phyloP scores from a whole-genome alignment of 1,140 invertebrate genomes.

The Drosophila mauritiana region DNA sequence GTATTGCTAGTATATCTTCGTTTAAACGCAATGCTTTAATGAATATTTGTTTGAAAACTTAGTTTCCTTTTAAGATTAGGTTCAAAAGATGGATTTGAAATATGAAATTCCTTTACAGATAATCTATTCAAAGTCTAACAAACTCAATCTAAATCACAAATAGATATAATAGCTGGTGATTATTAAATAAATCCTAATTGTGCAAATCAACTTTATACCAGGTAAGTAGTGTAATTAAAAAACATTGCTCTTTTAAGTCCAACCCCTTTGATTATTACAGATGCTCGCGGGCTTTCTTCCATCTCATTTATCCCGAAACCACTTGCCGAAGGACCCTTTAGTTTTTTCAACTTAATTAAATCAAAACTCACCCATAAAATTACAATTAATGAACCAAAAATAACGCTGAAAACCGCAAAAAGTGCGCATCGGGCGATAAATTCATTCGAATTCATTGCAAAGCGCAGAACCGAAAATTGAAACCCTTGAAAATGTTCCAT shows the following conservation, averaged over 20 bases:
- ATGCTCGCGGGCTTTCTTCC: constrained; percentile 61
- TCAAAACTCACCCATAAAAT: constrained; percentile 69
- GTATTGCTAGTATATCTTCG: not conserved
- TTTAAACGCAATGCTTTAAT: no score
- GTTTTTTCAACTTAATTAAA: constrained; percentile 66
- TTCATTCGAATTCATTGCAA: constrained; percentile 29
- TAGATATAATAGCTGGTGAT: no score
- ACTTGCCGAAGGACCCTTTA: constrained; percentile 23
- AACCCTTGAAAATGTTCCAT: constrained; percentile 31
- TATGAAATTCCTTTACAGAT: no score
- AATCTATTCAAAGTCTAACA: no score
- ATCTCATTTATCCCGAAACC: constrained; percentile 60
- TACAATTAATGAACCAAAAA: constrained; percentile 82
- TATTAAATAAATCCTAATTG: no score
- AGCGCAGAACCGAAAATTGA: constrained; percentile 28
- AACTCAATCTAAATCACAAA: no score
- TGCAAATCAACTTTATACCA: not conserved
- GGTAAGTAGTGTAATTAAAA: not conserved
- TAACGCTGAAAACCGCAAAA: constrained; percentile 66
- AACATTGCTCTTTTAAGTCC: not conserved
- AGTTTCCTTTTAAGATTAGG: no score
- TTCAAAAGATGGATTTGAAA: no score
- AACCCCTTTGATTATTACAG: constrained; percentile 5
- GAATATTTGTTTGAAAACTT: no score
- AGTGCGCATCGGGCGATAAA: constrained; percentile 53